Percentiles rank a stretch among this genome's conserved stretches.
Evolutionary conservation across 2,888 invertebrate genomes (phyloP).

Genomic region (Leptodirus hochenwartii): DNA sequence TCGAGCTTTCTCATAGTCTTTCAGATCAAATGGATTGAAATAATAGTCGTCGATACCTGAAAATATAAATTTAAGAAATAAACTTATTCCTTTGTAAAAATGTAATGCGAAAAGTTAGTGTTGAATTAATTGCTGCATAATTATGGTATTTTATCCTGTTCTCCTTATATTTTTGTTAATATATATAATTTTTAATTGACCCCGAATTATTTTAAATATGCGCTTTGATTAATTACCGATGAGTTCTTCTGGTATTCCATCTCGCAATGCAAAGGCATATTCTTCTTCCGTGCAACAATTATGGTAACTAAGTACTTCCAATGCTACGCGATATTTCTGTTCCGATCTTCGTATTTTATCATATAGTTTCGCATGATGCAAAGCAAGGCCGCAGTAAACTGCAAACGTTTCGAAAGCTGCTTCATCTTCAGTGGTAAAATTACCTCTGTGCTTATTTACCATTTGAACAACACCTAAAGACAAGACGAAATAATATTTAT

Average conservation of each 20-base stretch:
- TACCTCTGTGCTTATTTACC: conserved; percentile 49
- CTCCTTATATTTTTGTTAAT: conserved; percentile 16
- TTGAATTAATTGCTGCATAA: no score
- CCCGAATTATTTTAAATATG: no score
- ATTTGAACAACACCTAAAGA: conserved; percentile 55
- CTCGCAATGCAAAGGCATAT: conserved; percentile 20
- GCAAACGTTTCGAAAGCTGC: conserved; percentile 70
- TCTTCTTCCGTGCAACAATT: conserved; percentile 62
- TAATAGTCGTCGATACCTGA: conserved; percentile 39
- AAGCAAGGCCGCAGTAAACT: conserved; percentile 67
- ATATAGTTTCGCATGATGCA: conserved; percentile 71
- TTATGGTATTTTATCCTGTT: no score
- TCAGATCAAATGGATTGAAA: conserved; percentile 52
- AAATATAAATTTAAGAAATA: no score
- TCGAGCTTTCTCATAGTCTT: conserved; percentile 52
- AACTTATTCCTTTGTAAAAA: no score
- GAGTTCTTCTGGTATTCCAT: conserved; percentile 14
- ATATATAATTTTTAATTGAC: no score
- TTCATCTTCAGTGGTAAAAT: conserved; percentile 50
- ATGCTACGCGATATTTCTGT: conserved; percentile 62
- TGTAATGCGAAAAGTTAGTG: no score
- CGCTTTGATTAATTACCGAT: no score
- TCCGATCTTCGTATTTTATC: conserved; percentile 67
- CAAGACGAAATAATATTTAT: conserved; percentile 1
- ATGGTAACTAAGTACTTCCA: conserved; percentile 72